phyloP scores from a whole-genome alignment of 1,140 invertebrate species.

The Aculops lycopersici region DNA sequence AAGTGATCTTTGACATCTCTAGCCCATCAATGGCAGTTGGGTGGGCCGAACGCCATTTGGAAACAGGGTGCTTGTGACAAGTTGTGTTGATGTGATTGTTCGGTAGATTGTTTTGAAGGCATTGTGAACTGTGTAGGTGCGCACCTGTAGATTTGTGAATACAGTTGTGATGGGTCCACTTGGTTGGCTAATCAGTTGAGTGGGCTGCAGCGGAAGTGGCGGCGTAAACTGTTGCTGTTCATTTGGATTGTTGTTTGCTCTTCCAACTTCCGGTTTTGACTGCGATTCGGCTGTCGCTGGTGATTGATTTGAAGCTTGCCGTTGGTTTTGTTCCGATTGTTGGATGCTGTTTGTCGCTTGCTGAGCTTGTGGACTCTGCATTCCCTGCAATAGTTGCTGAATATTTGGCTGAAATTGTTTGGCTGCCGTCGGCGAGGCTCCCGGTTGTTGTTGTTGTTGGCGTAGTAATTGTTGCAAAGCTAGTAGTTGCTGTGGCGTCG shows the following conservation, averaged over 20 bases:
- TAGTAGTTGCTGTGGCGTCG: not conserved
- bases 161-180: slow-evolving; percentile 12
- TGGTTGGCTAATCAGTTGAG: slow-evolving; percentile 3
- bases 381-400: not conserved
- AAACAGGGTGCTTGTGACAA: slow-evolving; percentile 11
- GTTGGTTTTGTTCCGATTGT: no score
- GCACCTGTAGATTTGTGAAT: slow-evolving; percentile 10
- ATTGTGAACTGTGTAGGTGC: slow-evolving; percentile 13
- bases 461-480: not conserved
- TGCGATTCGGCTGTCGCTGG: not conserved
- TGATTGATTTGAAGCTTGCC: not conserved
- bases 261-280: not conserved
- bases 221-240: not conserved
- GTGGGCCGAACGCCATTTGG: no score
- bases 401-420: not conserved
- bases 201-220: not conserved
- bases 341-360: not conserved
- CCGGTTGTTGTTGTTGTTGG: no score
- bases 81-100: slow-evolving; percentile 12
- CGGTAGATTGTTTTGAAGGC: slow-evolving; percentile 13
- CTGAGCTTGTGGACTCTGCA: not conserved
- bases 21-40: no score
- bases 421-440: no score
- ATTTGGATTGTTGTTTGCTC: not conserved
- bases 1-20: no score